phyloP scores from a whole-genome alignment of 2,113 vertebrate species.

The Galemys pyrenaicus region DNA sequence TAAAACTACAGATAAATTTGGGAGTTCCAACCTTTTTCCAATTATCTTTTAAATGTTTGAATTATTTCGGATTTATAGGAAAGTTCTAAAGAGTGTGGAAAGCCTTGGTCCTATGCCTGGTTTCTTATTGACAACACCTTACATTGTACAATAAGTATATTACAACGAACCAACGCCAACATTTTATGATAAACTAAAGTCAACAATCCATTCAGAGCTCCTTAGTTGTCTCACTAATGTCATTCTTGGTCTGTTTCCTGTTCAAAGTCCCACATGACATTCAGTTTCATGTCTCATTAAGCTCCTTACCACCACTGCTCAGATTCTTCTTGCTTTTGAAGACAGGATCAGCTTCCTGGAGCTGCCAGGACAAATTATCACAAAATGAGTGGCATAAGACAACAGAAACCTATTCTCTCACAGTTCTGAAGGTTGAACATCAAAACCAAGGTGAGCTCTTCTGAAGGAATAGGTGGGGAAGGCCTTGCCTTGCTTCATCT shows the following conservation, averaged over 20 bases:
- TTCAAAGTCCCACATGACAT: too few species aligned
- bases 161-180: background rate
- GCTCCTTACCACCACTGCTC: background rate
- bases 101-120: background rate
- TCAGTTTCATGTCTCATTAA: background rate
- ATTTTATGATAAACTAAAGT: background rate
- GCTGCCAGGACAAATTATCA: background rate
- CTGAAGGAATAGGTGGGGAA: background rate
- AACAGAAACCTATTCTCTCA: background rate
- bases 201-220: background rate
- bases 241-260: background rate
- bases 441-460: background rate
- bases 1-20: background rate
- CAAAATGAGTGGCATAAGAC: background rate
- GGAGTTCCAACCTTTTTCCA: background rate
- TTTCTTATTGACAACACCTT: background rate
- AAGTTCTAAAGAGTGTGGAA: background rate
- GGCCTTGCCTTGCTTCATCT: background rate
- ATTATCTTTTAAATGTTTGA: background rate
- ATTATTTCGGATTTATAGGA: constrained; percentile 6
- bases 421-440: background rate
- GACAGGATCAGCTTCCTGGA: background rate
- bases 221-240: background rate
- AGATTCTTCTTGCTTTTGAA: background rate
- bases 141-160: background rate